Evolutionary conservation across 2,888 invertebrate genomes (phyloP), one percentile per base, ranked within the genome.

Genomic region (Troides helena): DNA sequence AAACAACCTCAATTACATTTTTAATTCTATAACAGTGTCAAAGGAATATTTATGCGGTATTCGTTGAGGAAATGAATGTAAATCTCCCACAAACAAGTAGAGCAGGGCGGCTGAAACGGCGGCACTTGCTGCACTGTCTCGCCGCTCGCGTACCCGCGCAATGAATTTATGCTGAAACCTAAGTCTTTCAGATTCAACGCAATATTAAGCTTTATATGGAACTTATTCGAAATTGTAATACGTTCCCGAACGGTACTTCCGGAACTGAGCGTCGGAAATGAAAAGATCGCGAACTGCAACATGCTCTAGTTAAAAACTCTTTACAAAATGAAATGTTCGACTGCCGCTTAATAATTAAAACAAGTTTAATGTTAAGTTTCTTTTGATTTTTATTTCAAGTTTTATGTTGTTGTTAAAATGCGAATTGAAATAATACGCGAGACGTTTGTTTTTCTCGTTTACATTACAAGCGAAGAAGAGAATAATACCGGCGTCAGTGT

Each of bases 1-100:
- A 50, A 46, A 60, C 46, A 46, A 60, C 46, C 25, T 59, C 50
- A 36, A 64, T 68, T 53, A 23, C 53, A 39, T 50, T 68, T 63
- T 64, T 68, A 59, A 58, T 63, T 68, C 39, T 39, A 50, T 50
- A 50, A 50, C 46, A 64, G 59, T 59, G 50, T 63, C 63, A 68
- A 64, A 39, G 36, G 64, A 50, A 25, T 68, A 30, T 39, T 39
- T 56, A 46, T 30, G 39, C 58, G 57, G 21, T n/a, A 43, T 58
- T 39, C 53, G 17, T 4, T 58, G 63, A 12, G 23, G 30, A 46
- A 64, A 68, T n/a, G 25, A 58, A 64, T 60, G 60, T 25, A 50
- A 68, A 59, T 68, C 17, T 63, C 5, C 60, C 53, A 36, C 63
- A 63, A 60, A 59, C 21, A 36, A 64, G 60, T 50, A 59, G 50